Evolutionary conservation across 2,113 vertebrate genomes (phyloP).

Genomic region (Tinamus guttatus): DNA sequence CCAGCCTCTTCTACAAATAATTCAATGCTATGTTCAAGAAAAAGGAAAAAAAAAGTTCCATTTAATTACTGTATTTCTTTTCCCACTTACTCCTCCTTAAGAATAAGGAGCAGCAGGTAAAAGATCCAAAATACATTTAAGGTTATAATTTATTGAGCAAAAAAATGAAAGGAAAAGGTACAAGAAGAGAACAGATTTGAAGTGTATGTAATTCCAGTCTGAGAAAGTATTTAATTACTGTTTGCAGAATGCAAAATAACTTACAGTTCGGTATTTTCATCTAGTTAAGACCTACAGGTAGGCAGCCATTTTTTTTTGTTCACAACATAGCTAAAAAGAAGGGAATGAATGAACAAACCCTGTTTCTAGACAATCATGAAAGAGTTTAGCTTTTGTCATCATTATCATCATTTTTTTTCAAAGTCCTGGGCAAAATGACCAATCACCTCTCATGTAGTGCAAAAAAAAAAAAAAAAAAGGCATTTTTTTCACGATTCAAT

Average conservation of each 20-base stretch:
- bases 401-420: conserved; percentile 33
- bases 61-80: conserved; percentile 12
- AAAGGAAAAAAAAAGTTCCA: conserved; percentile 62
- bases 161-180: conserved; percentile 38
- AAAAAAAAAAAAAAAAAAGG: conserved; percentile 65
- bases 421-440: conserved; percentile 53
- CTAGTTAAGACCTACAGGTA: conserved; percentile 39
- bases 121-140: conserved; percentile 21
- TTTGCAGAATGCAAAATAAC: conserved; percentile 25
- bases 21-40: conserved; percentile 26
- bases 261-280: conserved; percentile 21
- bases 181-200: conserved; percentile 22
- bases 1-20: conserved; percentile 78
- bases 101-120: conserved; percentile 7
- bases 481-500: conserved; percentile 46
- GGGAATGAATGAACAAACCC: conserved; percentile 4
- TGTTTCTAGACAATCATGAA: conserved; percentile 53
- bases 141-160: conserved; percentile 40
- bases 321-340: conserved; percentile 39
- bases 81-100: not conserved
- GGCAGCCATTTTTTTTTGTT: conserved; percentile 36
- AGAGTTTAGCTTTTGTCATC: conserved; percentile 26
- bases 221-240: conserved; percentile 11
- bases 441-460: conserved; percentile 59
- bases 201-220: not conserved